Base-by-base conservation (phyloP, 2,113 vertebrate genomes). In the Paracanthobrama guichenoti region DNA sequence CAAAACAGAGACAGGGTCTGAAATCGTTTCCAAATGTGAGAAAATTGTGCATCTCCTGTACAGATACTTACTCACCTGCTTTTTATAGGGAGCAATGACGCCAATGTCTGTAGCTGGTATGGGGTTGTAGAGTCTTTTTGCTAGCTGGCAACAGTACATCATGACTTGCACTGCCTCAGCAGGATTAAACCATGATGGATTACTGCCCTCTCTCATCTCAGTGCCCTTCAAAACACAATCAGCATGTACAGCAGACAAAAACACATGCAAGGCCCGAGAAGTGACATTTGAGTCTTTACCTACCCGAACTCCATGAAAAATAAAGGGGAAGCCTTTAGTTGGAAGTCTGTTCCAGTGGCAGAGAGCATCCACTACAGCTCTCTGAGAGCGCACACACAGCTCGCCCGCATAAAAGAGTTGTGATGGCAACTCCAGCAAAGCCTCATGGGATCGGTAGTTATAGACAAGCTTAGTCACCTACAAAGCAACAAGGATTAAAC, bases 131-230 rank as follows among this genome's bases (percentile, higher is more conserved):
- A 95, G 88, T 81, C 91, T 94, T 89, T 95, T 95, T 60, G 94
- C 91, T 80, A 99, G 94, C 10, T 97, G 94, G 90, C 96, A 98
- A 91, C 96, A 97, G 92, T 99, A 98, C 31, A 93, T 91, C 96
- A 98, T 96, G 35, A 95, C 95, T 83, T 97, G 96, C 44, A 98
- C 97, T 0, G 97, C 97, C 87, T 99, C 97, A 0, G 91, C 89
- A 1, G 98, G 95, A 86, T 98, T 99, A 90, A 99, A 99, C 98
- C 97, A 97, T 0, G 97, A 99, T 0, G 96, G 96, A 89, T 95
- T 98, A 66, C 31, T 90, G 26, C 96, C 94, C 90, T 99, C 98
- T 5, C 96, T 95, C 84, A 95, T 94, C 92, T 99, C 97, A 2
- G 2, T 94, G 46, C 97, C 97, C 97, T 98, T 86, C 20, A 55